Percentiles rank a stretch among this genome's conserved stretches.
Conservation (phyloP, 2,888 invertebrate genomes). For the Ceriagrion tenellum region DNA sequence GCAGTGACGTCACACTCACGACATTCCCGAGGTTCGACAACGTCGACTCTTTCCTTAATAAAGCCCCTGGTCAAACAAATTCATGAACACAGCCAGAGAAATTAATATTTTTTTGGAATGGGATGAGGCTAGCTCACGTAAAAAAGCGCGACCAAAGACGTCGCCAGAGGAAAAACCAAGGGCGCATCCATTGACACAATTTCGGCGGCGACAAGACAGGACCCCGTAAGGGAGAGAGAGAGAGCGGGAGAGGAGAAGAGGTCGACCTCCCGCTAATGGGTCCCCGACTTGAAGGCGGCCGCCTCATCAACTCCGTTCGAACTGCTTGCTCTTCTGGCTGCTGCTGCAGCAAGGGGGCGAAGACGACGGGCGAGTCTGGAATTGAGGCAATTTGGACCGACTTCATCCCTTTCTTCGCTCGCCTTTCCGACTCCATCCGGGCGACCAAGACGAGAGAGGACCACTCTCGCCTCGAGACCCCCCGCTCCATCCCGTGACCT, state of each 20-base stretch:
- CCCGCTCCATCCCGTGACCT: not conserved
- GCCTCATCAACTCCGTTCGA: not conserved
- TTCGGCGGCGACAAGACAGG: not conserved
- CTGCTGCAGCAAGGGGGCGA: too few species aligned
- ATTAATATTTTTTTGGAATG: too few species aligned
- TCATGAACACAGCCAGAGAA: too few species aligned
- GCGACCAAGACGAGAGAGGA: too few species aligned
- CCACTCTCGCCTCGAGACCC: too few species aligned
- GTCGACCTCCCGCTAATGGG: not conserved
- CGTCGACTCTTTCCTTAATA: too few species aligned
- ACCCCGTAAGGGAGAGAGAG: not conserved
- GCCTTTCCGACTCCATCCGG: not conserved
- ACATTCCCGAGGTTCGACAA: too few species aligned
- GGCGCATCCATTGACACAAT: slow-evolving; percentile 46
- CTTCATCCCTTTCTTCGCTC: slow-evolving; percentile 42
- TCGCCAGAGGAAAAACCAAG: not conserved
- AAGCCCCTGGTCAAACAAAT: too few species aligned
- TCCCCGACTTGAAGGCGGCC: slow-evolving; percentile 60
- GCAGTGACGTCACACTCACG: too few species aligned
- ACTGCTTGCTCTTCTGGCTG: too few species aligned
- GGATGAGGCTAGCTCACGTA: not conserved
- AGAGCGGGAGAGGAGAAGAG: not conserved
- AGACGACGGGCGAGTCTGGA: not conserved
- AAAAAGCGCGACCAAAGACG: not conserved
- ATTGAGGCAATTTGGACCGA: slow-evolving; percentile 52